phyloP scores from a whole-genome alignment of 2,113 vertebrate species.

The Chaetops frenatus region DNA sequence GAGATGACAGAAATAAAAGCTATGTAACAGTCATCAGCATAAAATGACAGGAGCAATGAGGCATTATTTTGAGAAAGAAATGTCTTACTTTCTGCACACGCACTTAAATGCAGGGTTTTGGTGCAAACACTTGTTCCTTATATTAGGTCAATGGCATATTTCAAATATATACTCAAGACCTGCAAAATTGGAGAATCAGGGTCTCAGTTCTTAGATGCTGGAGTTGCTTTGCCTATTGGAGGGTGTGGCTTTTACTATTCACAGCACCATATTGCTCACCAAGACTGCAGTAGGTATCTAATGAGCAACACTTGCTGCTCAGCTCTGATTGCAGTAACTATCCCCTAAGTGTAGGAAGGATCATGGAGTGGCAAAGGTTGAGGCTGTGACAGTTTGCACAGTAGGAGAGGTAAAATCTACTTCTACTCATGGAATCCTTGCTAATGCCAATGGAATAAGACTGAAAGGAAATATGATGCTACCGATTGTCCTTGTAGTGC shows the following conservation, averaged over 20 bases:
- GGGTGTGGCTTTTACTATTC: not conserved
- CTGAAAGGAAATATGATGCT: not conserved
- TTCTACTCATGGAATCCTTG: fast-evolving
- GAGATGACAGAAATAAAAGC: not conserved
- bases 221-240: not conserved
- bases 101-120: not conserved
- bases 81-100: not conserved
- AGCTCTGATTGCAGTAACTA: not conserved
- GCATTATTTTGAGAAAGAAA: not conserved
- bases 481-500: fast-evolving
- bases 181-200: not conserved
- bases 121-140: not conserved
- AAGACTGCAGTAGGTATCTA: not conserved
- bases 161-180: not conserved
- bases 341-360: not conserved
- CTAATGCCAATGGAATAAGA: not conserved
- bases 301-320: not conserved
- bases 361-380: not conserved
- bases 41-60: not conserved
- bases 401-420: not conserved
- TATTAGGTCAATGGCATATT: not conserved
- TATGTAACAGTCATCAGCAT: not conserved
- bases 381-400: not conserved
- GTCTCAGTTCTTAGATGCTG: not conserved
- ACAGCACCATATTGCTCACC: not conserved